Percentiles rank a stretch among this genome's conserved stretches.
Conservation (phyloP, 1,140 invertebrate genomes). For the Panulirus ornatus region DNA sequence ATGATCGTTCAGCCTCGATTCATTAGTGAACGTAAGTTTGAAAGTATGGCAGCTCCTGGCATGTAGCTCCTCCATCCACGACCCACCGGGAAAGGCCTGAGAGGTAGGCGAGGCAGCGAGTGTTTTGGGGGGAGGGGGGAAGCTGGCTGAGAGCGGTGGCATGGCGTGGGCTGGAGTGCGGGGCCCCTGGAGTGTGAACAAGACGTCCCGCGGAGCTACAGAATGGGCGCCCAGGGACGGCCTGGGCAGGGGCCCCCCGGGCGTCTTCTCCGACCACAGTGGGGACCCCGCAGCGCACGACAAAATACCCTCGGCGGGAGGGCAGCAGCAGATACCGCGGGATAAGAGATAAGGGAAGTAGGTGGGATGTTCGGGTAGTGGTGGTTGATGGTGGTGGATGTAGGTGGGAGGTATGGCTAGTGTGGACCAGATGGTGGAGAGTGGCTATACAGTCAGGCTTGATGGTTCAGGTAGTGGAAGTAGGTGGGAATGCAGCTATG, state of each 20-base stretch:
- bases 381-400: neutral
- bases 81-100: neutral
- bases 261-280: conserved; percentile 29
- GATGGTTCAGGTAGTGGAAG: neutral
- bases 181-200: conserved; percentile 47
- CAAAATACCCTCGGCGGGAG: conserved; percentile 63
- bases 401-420: conserved; percentile 3
- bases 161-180: neutral
- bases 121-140: neutral
- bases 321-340: conserved; percentile 13
- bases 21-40: too few relatives aligned
- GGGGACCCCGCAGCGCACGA: conserved; percentile 50
- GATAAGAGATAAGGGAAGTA: conserved; percentile 59
- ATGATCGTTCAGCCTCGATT: too few relatives aligned
- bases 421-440: neutral
- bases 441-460: neutral
- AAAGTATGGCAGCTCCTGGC: too few relatives aligned
- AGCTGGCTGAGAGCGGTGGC: neutral
- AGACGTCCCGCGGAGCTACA: conserved; percentile 45
- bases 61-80: too few relatives aligned
- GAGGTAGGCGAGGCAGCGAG: neutral
- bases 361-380: neutral
- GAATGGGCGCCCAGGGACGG: conserved; percentile 49
- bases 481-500: too few relatives aligned
- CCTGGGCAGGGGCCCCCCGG: conserved; percentile 30